These are phyloP conservation scores for Sebastiscus tertius DNA, from an alignment of 2,797 vertebrate species.

Conservation along the genomic window DNA sequence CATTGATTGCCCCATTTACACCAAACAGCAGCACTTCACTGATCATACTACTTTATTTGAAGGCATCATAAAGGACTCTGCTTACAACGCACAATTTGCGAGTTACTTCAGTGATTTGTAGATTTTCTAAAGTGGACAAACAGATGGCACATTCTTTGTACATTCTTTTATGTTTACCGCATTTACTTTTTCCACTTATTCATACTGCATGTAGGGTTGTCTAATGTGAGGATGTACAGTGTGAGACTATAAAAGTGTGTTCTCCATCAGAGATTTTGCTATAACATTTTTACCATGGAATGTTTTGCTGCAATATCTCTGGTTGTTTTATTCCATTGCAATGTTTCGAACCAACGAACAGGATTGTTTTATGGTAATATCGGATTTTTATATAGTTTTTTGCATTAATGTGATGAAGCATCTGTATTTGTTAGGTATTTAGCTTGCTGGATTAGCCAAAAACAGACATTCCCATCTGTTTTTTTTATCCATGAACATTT, in stretches of 20 bases:
- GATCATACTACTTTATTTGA: conserved; percentile 24
- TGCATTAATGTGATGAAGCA: neutral
- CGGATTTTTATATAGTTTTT: neutral
- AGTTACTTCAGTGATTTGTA: neutral
- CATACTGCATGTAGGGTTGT: neutral
- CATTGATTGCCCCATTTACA: conserved; percentile 38
- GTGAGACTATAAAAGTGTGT: neutral
- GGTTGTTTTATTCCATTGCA: neutral
- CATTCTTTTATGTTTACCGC: neutral
- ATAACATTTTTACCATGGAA: neutral
- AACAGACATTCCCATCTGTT: neutral
- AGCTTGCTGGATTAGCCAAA: neutral
- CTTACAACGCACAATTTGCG: conserved; percentile 11
- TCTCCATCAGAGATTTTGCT: neutral
- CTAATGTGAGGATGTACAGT: neutral
- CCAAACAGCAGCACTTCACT: conserved; percentile 43
- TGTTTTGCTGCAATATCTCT: neutral
- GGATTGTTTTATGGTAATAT: neutral
- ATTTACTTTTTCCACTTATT: neutral
- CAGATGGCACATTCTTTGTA: neutral
- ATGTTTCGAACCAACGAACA: neutral
- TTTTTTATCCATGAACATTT: neutral
- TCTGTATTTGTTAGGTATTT: neutral
- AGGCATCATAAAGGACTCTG: conserved; percentile 15
- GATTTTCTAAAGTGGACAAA: conserved; percentile 5